phyloP scores from a whole-genome alignment of 1,140 invertebrate genomes.

The Ctenoplectra terminalis region DNA sequence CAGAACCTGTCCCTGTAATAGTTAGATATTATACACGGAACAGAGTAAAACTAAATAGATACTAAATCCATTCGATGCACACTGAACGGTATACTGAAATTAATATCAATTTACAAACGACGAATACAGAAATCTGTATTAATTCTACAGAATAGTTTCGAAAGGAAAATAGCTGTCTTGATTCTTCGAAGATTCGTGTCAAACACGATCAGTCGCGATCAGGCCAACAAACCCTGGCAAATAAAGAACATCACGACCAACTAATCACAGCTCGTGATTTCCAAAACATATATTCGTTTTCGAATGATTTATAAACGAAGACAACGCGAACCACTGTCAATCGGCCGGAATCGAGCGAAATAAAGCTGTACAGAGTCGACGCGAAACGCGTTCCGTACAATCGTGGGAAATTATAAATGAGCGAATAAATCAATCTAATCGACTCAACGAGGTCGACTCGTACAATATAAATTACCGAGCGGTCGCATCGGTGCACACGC shows the following conservation, averaged over 20 bases:
- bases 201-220: no score
- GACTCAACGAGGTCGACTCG: neutral
- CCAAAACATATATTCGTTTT: neutral
- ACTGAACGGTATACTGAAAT: no score
- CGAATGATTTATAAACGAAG: no score
- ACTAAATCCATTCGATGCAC: neutral
- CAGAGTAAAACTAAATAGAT: neutral
- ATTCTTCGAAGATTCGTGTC: no score
- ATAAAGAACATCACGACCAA: no score
- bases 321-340: neutral
- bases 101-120: no score
- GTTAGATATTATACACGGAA: neutral
- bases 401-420: slow-evolving; percentile 46
- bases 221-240: no score
- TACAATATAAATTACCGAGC: slow-evolving; percentile 54
- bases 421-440: slow-evolving; percentile 51
- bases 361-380: neutral
- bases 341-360: neutral
- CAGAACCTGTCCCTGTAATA: neutral
- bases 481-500: slow-evolving; percentile 2
- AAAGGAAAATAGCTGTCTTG: no score
- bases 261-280: neutral
- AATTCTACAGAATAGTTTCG: no score
- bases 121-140: no score
- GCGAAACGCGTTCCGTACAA: slow-evolving; percentile 9